phyloP scores from a whole-genome alignment of 2,113 vertebrate species.

The Strix uralensis region DNA sequence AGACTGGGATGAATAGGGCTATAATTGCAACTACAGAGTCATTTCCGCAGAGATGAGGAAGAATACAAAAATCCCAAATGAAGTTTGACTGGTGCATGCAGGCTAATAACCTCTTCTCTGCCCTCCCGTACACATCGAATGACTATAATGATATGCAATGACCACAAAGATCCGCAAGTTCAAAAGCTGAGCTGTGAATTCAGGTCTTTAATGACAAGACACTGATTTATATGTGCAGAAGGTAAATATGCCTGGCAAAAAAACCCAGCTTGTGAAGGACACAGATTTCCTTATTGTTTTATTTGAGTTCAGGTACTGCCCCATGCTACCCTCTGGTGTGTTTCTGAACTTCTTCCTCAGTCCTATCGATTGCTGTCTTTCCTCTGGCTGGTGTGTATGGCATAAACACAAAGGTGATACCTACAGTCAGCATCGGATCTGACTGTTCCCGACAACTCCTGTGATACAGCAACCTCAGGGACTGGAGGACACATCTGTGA shows the following conservation, averaged over 20 bases:
- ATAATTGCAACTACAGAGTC: neutral
- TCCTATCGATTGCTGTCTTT: neutral
- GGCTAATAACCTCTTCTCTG: neutral
- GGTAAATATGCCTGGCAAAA: neutral
- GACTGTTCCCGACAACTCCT: conserved; percentile 76
- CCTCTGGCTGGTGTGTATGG: conserved; percentile 18
- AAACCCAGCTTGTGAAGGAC: neutral
- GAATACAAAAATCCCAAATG: neutral
- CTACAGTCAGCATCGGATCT: conserved; percentile 69
- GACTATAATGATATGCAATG: neutral
- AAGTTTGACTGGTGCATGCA: neutral
- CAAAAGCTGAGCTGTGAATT: neutral
- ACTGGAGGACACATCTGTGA: conserved; percentile 80
- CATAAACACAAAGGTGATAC: conserved; percentile 68
- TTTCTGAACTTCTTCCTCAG: neutral
- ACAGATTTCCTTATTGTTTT: neutral
- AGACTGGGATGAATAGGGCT: neutral
- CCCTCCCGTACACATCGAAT: neutral
- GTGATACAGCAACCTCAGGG: conserved; percentile 80
- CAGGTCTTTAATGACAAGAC: neutral
- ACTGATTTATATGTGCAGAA: neutral
- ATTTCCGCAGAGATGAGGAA: neutral
- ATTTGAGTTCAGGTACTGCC: neutral
- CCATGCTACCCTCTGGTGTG: neutral
- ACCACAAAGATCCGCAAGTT: neutral